Base-by-base conservation (phyloP, 1,140 invertebrate genomes). In the Stratiolaelaps scimitus region DNA sequence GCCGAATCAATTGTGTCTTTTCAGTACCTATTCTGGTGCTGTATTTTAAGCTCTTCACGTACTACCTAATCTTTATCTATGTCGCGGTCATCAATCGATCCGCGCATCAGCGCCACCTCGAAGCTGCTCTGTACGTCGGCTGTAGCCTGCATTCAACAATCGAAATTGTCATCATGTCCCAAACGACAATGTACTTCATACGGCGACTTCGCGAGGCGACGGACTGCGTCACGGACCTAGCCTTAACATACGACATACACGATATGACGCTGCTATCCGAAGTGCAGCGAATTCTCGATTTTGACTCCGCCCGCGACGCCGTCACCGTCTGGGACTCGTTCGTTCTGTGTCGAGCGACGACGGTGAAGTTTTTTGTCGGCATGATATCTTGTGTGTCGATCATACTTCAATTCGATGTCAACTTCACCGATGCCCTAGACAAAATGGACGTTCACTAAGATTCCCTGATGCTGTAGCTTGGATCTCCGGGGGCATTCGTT, bases 371-470 rank as follows among this genome's bases (percentile, higher is more conserved):
- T 10, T 60, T 26, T 23, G 23, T 17, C 5, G 15, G 53, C 15
- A 17, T 60, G 53, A 48, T 48, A 48, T 48, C 47, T 15, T 48
- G 47, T 48, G 47, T 48, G 7, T 48, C 47, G 4, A 48, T 48
- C 20, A 48, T 48, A 23, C 47, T 48, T 23, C 47, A 48, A 48
- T 48, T 48, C 15, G 47, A 48, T 48, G 47, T 48, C 15, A 48
- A 48, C 28, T 48, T 48, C 47, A 48, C 20, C 47, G 19, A 48
- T 15, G 47, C 47, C 15, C 28, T 48, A 15, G 47, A 48, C 47
- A 48, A 48, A 28, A 48, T 48, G 5, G 47, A 48, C 15, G 47
- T 48, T 15, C 20, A 48, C 20, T 28, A 48, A 15, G 47, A 6
- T 4, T 15, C 47, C 4, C 19, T n/a, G n/a, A n/a, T n/a, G n/a